A percentile compares a stretch with the other conserved stretches of the same genome.
Evolutionary conservation across 92 coral and sea anemone genomes (phyloP).

Genomic region (Paramuricea clavata): DNA sequence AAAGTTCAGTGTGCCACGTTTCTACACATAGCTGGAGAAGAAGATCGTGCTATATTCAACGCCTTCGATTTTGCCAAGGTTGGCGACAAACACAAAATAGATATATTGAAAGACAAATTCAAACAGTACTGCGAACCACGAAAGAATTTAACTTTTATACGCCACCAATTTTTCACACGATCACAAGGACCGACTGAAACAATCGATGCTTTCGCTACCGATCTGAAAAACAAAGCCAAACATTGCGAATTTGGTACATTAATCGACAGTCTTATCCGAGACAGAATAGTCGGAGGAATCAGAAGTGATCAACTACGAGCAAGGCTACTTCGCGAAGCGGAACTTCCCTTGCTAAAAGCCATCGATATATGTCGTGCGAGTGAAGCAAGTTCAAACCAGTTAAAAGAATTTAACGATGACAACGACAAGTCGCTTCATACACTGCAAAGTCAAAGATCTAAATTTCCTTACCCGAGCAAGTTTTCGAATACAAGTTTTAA

Average conservation of each 20-base stretch:
- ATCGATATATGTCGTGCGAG: conserved; percentile 16
- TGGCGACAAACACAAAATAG: too few species aligned
- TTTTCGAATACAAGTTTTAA: background rate
- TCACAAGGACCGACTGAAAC: conserved; percentile 16
- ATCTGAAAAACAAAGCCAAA: too few species aligned
- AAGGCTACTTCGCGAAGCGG: conserved; percentile 11
- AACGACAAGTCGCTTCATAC: background rate
- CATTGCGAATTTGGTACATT: too few species aligned
- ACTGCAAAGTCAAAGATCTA: conserved; percentile 5
- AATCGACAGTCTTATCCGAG: conserved; percentile 1
- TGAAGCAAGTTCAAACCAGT: conserved; percentile 3
- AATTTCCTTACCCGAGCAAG: background rate
- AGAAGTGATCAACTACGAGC: conserved; percentile 23
- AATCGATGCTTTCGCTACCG: conserved; percentile 21
- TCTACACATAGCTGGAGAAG: conserved; percentile 10
- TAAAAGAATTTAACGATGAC: conserved; percentile 12
- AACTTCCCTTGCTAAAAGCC: conserved; percentile 4
- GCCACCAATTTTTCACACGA: conserved; percentile 20
- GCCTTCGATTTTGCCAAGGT: conserved; percentile 10
- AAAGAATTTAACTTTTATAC: background rate
- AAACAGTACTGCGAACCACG: too few species aligned
- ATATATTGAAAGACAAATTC: too few species aligned
- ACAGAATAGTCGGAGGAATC: conserved; percentile 19
- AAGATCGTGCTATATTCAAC: conserved; percentile 6
- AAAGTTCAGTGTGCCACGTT: background rate